These are phyloP conservation scores for Drosophila jambulina DNA, from an alignment of 1,140 invertebrate species.

Conservation along the genomic window DNA sequence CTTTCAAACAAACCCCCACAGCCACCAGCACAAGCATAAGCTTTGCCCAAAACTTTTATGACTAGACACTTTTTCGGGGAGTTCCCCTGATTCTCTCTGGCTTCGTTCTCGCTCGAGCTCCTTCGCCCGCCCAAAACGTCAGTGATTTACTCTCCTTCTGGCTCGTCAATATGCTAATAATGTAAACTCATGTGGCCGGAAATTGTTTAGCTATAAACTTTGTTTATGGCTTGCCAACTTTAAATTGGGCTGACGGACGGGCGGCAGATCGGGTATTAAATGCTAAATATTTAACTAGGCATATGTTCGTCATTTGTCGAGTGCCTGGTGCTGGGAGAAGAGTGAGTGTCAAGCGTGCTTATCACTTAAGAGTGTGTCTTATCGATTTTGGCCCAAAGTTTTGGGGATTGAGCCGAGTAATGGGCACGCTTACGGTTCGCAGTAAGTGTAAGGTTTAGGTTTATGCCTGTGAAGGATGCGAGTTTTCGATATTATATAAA, in stretches of 20 bases:
- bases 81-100: neutral
- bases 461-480: neutral
- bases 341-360: slow-evolving; percentile 37
- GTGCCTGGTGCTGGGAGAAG: slow-evolving; percentile 21
- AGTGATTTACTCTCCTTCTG: slow-evolving; percentile 48
- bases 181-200: slow-evolving; percentile 70
- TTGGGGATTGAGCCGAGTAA: neutral
- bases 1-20: slow-evolving; percentile 45
- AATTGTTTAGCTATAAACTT: slow-evolving; percentile 79
- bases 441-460: neutral
- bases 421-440: neutral
- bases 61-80: slow-evolving; percentile 72
- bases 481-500: neutral
- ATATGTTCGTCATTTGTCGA: slow-evolving; percentile 45
- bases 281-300: slow-evolving; percentile 56
- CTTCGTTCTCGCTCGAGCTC: neutral
- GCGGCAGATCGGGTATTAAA: slow-evolving; percentile 29
- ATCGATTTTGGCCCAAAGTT: slow-evolving; percentile 33
- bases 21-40: slow-evolving; percentile 47
- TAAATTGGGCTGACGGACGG: slow-evolving; percentile 36
- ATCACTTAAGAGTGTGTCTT: slow-evolving; percentile 44
- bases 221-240: slow-evolving; percentile 63
- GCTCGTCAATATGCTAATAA: slow-evolving; percentile 77
- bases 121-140: neutral
- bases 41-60: slow-evolving; percentile 69